Conservation (phyloP, 2,797 vertebrate genomes). For the Gadopsis bispinosus region DNA sequence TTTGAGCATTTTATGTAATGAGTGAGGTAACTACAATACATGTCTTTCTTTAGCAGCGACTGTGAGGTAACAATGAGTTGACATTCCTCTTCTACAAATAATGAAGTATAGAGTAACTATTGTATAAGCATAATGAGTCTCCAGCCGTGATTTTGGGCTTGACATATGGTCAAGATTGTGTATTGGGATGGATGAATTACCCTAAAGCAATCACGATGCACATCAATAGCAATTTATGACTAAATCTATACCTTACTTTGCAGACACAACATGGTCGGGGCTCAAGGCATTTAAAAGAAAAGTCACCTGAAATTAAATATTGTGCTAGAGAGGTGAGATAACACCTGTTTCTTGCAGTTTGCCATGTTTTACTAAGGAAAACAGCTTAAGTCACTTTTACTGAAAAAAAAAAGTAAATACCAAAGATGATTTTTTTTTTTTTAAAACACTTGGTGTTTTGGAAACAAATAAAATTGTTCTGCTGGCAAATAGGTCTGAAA, state of each 20-base stretch:
- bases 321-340: not conserved
- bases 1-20: not conserved
- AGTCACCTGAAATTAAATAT: not conserved
- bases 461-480: not conserved
- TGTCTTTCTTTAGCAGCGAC: not conserved
- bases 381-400: slow-evolving; percentile 1
- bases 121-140: slow-evolving; percentile 27
- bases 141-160: slow-evolving; percentile 8
- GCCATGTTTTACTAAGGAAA: not conserved
- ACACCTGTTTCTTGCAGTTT: not conserved
- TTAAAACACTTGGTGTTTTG: not conserved
- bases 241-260: slow-evolving; percentile 16
- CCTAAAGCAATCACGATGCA: slow-evolving; percentile 13
- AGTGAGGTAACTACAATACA: not conserved
- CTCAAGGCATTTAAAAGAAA: slow-evolving; percentile 1
- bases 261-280: not conserved
- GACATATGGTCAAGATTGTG: slow-evolving; percentile 2
- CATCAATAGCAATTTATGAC: slow-evolving; percentile 17
- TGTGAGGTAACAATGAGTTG: slow-evolving; percentile 3
- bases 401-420: not conserved
- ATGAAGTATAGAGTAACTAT: not conserved
- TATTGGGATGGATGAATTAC: not conserved
- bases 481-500: not conserved
- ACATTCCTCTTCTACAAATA: slow-evolving; percentile 17
- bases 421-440: not conserved